These are phyloP conservation scores for Glyptemys insculpta DNA, from an alignment of 2,797 vertebrate species.

Conservation along the genomic window DNA sequence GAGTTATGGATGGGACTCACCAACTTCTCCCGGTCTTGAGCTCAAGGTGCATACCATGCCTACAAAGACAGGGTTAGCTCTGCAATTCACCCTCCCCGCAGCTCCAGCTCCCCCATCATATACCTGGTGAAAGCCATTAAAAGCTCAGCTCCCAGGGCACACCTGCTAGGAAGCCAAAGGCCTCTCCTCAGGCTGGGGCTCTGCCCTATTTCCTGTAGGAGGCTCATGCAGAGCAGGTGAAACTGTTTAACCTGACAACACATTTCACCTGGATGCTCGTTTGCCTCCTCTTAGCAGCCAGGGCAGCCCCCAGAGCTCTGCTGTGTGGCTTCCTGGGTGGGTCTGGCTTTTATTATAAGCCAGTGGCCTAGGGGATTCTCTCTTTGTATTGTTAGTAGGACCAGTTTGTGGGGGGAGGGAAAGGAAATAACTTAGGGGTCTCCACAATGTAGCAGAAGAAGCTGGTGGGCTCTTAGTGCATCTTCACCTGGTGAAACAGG, in stretches of 20 bases:
- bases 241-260: background rate
- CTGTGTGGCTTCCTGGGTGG: background rate
- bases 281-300: background rate
- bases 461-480: background rate
- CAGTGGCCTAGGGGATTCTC: background rate
- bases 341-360: slow-evolving; percentile 45
- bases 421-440: fast-evolving
- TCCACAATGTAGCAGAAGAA: background rate
- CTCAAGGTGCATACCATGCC: background rate
- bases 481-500: background rate
- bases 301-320: fast-evolving
- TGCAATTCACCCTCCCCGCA: background rate
- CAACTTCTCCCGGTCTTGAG: background rate
- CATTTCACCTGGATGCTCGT: slow-evolving; percentile 44
- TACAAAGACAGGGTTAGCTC: background rate
- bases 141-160: background rate
- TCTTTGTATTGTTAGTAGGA: background rate
- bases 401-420: background rate
- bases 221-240: slow-evolving; percentile 30
- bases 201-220: background rate
- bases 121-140: background rate
- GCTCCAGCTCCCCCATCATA: background rate
- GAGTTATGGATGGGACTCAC: fast-evolving
- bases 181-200: too few relatives aligned
- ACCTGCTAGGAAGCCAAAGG: background rate